Base-by-base conservation (phyloP, 2,888 invertebrate genomes). In the Metellina segmentata region DNA sequence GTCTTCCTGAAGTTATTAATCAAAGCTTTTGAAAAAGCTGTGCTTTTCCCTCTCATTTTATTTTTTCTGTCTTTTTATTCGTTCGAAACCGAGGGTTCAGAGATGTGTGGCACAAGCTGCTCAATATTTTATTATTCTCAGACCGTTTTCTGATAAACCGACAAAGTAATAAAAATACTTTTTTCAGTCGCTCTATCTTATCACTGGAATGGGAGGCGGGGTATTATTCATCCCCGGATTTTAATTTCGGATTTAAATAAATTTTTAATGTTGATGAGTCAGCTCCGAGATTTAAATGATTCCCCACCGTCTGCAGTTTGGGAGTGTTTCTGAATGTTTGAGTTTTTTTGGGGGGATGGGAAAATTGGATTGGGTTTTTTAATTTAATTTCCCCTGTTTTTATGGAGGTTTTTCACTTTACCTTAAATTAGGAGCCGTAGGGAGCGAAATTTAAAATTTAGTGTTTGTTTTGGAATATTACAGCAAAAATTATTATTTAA, bases 1-100 rank as follows among this genome's bases (percentile, higher is more conserved):
- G 16, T 82, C 51, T 72, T 71, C 82, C 53, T 83, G 19, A 83
- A 83, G 16, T 49, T 83, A 82, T 82, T 82, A 82, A 82, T 82
- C 82, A 82, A 82, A 72, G 51, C 82, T 53, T 83, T 83, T 83
- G 72, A 83, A 74, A 82, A 77, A 51, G 53, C 52, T 51, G 13
- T 72, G 52, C 34, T 53, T 53, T 74, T 83, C 19, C 34, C 61
- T 16, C 61, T 9, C 9, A 6, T 61, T 8, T 53, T 83, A 52
- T 71, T 82, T 71, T 71, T 70, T 71, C 7, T 81, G 69, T 11
- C 0, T 61, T 81, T 79, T 79, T 81, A 34, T 19, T 61, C 16
- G 69, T 70, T 34, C 48, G 6, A 82, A 49, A 74, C 20, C 72
- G 4, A 6, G 9, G 72, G 61, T 61, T 34, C 74, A 7, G 20